Base-by-base conservation (phyloP, 1,140 invertebrate species). In the Eueides isabella region DNA sequence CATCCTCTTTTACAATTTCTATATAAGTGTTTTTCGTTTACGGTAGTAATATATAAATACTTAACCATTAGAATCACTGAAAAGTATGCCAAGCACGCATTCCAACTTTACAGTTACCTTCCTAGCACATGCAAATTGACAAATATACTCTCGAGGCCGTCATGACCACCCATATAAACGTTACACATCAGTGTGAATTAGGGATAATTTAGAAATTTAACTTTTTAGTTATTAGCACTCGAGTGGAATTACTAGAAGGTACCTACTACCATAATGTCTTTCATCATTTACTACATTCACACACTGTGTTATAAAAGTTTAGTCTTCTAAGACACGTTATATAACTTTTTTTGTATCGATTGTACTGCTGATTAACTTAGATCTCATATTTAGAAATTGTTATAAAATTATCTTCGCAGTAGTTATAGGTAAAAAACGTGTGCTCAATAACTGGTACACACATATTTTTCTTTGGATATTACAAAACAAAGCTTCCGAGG, bases 51-150 rank as follows among this genome's bases (percentile, higher is more conserved):
- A 55, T 12, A 23, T 55, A 55, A 23, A 55, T 55, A 23, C 19
- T 71, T 35, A 61, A 71, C 55, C 61, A 61, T 76, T 48, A 71
- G 64, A 71, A 72, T 67, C 65, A 71, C 35, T 71, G 65, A 67
- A 70, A 85, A 80, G 85, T 82, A 82, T 78, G 78, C 44, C 74
- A 71, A 77, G 84, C 61, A 78, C 80, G 71, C 86, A 86, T 85
- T 83, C 81, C 83, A 75, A 73, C 68, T 83, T 82, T 87, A 90
- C 87, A 86, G 88, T 87, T 88, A 88, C 74, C 72, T 66, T 61
- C 29, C 61, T 67, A 67, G 67, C 62, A 85, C 62, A 85, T 85
- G 85, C 68, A 86, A 90, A 90, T 90, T 88, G 88, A 86, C 85
- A 90, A 88, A 89, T 81, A 89, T 33, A 72, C 30, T 71, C 31